Base-by-base conservation (phyloP, 2,797 vertebrate genomes). In the Myoxocephalus aenaeus region DNA sequence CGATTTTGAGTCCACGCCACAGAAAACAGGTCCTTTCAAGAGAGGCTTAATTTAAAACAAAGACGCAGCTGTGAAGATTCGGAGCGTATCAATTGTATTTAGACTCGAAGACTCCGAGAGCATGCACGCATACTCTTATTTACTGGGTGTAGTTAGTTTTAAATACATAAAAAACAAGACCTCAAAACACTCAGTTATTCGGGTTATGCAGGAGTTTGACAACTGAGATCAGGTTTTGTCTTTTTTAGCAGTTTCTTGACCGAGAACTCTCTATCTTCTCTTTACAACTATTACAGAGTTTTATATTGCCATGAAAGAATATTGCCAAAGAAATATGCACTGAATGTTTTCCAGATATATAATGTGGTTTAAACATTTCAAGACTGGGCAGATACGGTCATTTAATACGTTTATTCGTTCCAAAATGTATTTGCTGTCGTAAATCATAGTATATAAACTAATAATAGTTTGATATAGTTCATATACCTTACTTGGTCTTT, bases 1-100 rank as follows among this genome's bases (percentile, higher is more conserved):
- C 17, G 29, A 25, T 20, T 27, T 69, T 54, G 4, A 20, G 29
- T 34, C 56, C 10, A 20, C 6, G 7, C 2, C 10, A 15, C 22
- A n/a, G 38, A 29, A 44, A 76, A 63, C 27, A 25, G 7, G 34
- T 34, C 5, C 34, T 34, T 58, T 46, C 25, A 34, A 25, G 25
- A 48, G 5, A 18, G 12, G n/a, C 59, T 63, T 20, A 11, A 57
- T 17, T 46, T 7, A 40, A 36, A 61, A 51, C 54, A 67, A 67
- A 67, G 40, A 36, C 10, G 8, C n/a, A 51, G 10, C 46, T 73
- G 57, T 38, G 42, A 25, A 22, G n/a, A 25, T 50, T 32, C 29
- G 0, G 13, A 3, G 4, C 5, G 2, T 1, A 18, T 50, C 11
- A 4, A 15, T 17, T 50, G 32, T n/a, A 8, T 3, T 40, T 1